phyloP scores from a whole-genome alignment of 2,888 invertebrate species.

The Spisula subtruncata region DNA sequence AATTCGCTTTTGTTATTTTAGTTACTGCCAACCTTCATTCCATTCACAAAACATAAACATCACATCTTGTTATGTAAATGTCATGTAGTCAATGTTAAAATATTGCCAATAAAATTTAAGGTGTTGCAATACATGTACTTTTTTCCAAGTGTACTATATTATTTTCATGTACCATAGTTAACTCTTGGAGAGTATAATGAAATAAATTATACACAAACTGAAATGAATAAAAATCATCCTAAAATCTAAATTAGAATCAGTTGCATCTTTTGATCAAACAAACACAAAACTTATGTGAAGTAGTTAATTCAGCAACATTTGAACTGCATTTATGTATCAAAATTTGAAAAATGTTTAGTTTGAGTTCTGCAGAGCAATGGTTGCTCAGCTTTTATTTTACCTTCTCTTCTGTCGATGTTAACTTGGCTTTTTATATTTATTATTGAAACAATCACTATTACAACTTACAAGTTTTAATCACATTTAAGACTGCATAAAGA shows the following conservation, averaged over 20 bases:
- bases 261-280: too few species aligned
- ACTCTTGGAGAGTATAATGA: constrained; percentile 1
- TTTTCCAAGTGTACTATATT: constrained; percentile 1
- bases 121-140: constrained; percentile 1
- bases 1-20: too few species aligned
- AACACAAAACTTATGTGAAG: too few species aligned
- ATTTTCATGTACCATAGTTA: constrained; percentile 1
- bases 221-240: neutral
- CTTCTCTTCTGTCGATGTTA: constrained; percentile 1
- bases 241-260: too few species aligned
- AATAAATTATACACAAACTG: constrained; percentile 1
- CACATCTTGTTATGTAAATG: too few species aligned
- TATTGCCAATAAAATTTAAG: constrained; percentile 1
- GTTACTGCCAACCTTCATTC: too few species aligned
- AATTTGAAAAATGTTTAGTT: neutral
- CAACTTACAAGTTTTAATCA: constrained; percentile 1
- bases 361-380: constrained; percentile 1
- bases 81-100: neutral
- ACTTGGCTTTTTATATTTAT: constrained; percentile 1
- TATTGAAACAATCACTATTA: neutral
- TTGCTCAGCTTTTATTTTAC: neutral
- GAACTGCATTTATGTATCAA: too few species aligned
- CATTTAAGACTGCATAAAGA: neutral
- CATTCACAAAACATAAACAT: too few species aligned
- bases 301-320: too few species aligned